Evolutionary conservation across 2,888 invertebrate species (phyloP), one percentile per base, ranked within the genome.

Genomic region (Cheilosia impressa): DNA sequence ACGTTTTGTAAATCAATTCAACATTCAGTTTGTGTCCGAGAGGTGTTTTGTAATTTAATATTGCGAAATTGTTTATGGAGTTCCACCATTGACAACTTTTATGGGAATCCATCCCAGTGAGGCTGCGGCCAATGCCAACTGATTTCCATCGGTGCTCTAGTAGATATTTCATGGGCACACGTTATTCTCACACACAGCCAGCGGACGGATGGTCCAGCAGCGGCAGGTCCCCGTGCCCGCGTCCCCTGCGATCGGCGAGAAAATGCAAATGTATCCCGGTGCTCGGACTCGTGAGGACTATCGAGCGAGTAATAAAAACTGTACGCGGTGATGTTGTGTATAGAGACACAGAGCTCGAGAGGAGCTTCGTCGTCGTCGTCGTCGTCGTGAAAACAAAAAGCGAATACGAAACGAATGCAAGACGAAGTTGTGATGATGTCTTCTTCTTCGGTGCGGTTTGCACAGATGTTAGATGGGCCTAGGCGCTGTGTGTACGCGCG

Each of bases 71-170:
- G 85, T 85, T 85, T 85, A 85, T 85, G 81, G 81, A 85, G 81
- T 85, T 85, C 85, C 81, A 85, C 71, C 85, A 81, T 85, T 85
- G 85, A 85, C 85, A 85, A 85, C 85, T 85, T 85, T 85, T 85
- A 85, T 85, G 90, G 90, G 90, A 90, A 90, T 88, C 87, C 87
- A 82, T 75, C 87, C 82, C 63, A 69, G 71, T 73, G 80, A 87
- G 87, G 88, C 85, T 22, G 60, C 66, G 50, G 63, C 72, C 76
- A 77, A 85, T 80, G 84, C 84, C 84, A 85, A 85, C 80, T 80
- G 84, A 85, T 85, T 80, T 80, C 84, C 75, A 85, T 85, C 84
- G 85, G 76, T 76, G 81, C 81, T 81, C 85, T 85, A 85, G 85
- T 85, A 85, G 80, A 85, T 85, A 85, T 85, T 85, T 85, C 85